phyloP scores from a whole-genome alignment of 2,113 vertebrate species.

The Thamnophis sirtalis region DNA sequence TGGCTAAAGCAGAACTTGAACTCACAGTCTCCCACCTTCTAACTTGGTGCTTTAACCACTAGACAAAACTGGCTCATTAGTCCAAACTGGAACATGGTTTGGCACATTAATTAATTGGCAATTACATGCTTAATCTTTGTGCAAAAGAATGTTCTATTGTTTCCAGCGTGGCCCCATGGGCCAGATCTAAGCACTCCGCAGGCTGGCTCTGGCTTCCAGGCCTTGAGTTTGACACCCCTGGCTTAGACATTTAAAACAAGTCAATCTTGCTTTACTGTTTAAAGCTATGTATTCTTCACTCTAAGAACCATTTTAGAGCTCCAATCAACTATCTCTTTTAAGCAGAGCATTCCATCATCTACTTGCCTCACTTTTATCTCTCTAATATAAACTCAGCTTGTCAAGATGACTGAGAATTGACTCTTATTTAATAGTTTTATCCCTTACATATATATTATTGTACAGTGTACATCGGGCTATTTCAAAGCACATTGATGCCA shows the following conservation, averaged over 20 bases:
- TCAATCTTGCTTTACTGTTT: neutral
- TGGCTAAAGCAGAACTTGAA: neutral
- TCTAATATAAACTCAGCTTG: neutral
- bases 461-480: no score
- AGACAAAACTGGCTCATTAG: neutral
- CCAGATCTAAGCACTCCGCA: no score
- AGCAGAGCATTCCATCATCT: neutral
- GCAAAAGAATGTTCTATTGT: neutral
- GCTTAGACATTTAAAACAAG: neutral
- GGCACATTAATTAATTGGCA: neutral
- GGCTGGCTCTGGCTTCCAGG: accelerated
- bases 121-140: neutral
- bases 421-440: neutral
- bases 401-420: neutral
- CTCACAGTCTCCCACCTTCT: neutral
- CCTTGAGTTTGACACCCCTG: neutral
- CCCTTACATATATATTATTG: neutral
- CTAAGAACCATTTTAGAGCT: neutral
- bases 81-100: neutral
- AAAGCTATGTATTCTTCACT: neutral
- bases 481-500: neutral
- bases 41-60: neutral
- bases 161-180: no score
- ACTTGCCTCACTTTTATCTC: neutral
- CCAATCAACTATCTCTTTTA: neutral